phyloP scores from a whole-genome alignment of 1,140 invertebrate species.

The Grapholita molesta region DNA sequence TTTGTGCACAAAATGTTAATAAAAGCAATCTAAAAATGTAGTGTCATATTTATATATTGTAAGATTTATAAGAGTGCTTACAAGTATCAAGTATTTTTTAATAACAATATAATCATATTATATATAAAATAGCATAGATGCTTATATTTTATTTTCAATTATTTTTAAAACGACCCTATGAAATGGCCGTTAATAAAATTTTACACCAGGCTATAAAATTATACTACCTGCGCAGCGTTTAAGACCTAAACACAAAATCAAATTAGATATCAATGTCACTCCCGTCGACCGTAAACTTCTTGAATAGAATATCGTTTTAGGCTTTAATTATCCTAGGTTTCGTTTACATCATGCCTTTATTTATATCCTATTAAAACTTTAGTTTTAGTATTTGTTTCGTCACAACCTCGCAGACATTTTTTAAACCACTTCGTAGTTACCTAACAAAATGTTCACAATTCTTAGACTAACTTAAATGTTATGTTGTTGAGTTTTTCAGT shows the following conservation, averaged over 20 bases:
- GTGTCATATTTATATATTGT: too few relatives aligned
- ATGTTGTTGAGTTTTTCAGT: neutral
- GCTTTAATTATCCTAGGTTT: neutral
- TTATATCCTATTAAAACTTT: too few relatives aligned
- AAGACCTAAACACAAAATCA: neutral
- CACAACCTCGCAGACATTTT: too few relatives aligned
- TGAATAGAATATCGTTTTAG: neutral
- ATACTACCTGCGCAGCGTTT: neutral
- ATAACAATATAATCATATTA: too few relatives aligned
- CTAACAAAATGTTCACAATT: neutral
- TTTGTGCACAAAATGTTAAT: too few relatives aligned
- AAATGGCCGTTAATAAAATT: neutral
- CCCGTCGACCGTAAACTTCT: neutral
- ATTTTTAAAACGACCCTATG: neutral
- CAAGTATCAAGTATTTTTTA: too few relatives aligned
- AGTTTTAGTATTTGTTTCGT: too few relatives aligned
- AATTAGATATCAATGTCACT: constrained; percentile 1
- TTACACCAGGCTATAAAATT: neutral
- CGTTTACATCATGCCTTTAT: neutral
- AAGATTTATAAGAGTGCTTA: too few relatives aligned
- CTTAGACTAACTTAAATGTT: neutral
- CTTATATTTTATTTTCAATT: neutral
- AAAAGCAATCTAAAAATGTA: too few relatives aligned
- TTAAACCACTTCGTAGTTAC: neutral
- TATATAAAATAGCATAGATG: too few relatives aligned